A percentile compares a stretch with the other conserved stretches of the same genome.
Evolutionary conservation across 2,888 invertebrate genomes (phyloP).

Genomic region (Sylvicola cinctus): DNA sequence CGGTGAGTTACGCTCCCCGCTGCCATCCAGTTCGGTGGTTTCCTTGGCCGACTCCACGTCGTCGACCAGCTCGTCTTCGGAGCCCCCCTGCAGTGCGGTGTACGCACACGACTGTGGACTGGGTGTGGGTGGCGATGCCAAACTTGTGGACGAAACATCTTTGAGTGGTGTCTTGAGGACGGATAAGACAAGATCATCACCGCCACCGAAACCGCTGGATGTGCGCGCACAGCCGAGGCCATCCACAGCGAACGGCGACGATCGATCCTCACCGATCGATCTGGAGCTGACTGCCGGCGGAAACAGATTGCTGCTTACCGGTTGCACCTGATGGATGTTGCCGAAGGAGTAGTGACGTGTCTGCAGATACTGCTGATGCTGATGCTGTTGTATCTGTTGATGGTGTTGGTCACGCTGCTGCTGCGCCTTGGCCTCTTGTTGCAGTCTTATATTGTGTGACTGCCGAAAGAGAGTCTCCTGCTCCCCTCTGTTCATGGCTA

Average conservation of each 20-base stretch:
- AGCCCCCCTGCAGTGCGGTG: conserved; percentile 11
- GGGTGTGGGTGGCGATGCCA: conserved; percentile 7
- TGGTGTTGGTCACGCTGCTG: conserved; percentile 11
- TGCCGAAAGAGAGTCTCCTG: conserved; percentile 39
- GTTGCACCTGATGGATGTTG: conserved; percentile 16
- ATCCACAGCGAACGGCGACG: too few species aligned
- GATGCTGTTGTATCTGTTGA: too few species aligned
- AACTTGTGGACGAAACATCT: conserved; percentile 9
- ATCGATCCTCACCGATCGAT: conserved; percentile 12
- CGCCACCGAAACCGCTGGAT: conserved; percentile 9
- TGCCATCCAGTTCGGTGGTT: conserved; percentile 7
- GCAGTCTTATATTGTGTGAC: conserved; percentile 30
- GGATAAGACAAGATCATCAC: conserved; percentile 34
- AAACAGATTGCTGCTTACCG: conserved; percentile 12
- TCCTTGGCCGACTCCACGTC: conserved; percentile 14
- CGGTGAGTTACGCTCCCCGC: conserved; percentile 7
- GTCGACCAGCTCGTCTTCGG: conserved; percentile 15
- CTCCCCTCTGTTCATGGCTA: conserved; percentile 39
- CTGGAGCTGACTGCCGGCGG: conserved; percentile 11
- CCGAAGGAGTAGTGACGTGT: conserved; percentile 14
- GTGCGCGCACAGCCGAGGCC: too few species aligned
- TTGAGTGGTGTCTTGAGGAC: conserved; percentile 35
- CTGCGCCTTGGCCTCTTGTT: conserved; percentile 15
- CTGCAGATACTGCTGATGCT: conserved; percentile 6
- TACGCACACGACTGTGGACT: conserved; percentile 11